Base-by-base conservation (phyloP, 2,888 invertebrate species). In the Agrochola litura region DNA sequence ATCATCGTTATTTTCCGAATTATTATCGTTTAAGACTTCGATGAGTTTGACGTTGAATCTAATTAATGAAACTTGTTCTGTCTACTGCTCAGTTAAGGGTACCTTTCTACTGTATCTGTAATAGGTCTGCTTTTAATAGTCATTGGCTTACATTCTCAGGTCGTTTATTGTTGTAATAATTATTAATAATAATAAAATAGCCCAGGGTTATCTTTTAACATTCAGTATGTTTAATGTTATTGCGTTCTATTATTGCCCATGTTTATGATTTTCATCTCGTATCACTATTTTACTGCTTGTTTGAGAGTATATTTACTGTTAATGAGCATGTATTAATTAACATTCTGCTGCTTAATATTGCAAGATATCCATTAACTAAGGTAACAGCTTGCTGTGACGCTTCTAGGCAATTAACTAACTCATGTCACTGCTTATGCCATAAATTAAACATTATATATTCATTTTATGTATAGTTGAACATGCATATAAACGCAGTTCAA, bases 341-440 rank as follows among this genome's bases (percentile, higher is more conserved):
- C 25, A 37, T 43, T 43, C 25, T 12, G 56, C 22, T 54, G 56
- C 41, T 74, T 73, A 82, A 82, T 83, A 81, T 75, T 66, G 60
- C 58, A 82, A 77, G 83, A 66, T 82, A 84, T 75, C 64, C 63
- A 84, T 84, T 85, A 82, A 41, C 52, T 58, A 37, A 58, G 43
- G 83, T 30, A 84, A 73, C 84, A 76, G 86, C 75, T 82, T 84
- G 79, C 52, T 64, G 14, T 61, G 83, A 86, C 83, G 79, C 79
- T 69, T 63, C 58, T 37, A 56, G 64, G 79, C 60, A 69, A 79
- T 86, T 86, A 79, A 82, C 69, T 75, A 52, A 16, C 46, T 68
- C 60, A 63, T 75, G 83, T 82, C 70, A 64, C 54, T 78, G 66
- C 30, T 82, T 75, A 54, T 22, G 52, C 30, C 54, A 64, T 79